Percentiles rank a stretch among this genome's conserved stretches.
Conservation (phyloP, 2,888 invertebrate genomes). For the Diarsia rubi region DNA sequence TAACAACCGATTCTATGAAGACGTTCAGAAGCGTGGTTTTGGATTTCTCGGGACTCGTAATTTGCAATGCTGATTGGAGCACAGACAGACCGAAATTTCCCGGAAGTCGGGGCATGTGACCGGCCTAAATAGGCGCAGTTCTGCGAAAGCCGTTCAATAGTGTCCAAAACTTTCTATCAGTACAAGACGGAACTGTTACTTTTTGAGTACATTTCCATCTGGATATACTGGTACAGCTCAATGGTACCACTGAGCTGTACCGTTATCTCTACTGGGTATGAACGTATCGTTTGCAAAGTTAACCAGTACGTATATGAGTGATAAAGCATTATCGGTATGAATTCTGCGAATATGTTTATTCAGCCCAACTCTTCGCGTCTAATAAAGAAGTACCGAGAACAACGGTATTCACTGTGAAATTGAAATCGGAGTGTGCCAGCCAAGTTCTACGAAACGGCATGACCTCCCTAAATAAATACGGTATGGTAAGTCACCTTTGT, state of each 20-base stretch:
- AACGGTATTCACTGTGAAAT: constrained; percentile 80
- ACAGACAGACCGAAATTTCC: constrained; percentile 42
- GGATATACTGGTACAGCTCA: too few species aligned
- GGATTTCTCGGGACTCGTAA: constrained; percentile 49
- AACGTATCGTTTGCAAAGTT: constrained; percentile 44
- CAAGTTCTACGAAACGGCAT: constrained; percentile 75
- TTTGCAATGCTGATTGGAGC: constrained; percentile 55
- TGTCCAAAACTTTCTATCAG: constrained; percentile 46
- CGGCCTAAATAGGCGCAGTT: constrained; percentile 41
- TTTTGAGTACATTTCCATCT: constrained; percentile 26
- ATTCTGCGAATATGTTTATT: constrained; percentile 77
- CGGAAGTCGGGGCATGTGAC: constrained; percentile 30
- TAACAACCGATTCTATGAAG: constrained; percentile 12
- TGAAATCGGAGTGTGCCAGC: constrained; percentile 78
- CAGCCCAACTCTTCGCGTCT: constrained; percentile 70
- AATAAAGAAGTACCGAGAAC: constrained; percentile 80
- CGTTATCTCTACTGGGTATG: constrained; percentile 45
- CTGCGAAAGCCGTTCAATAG: constrained; percentile 33
- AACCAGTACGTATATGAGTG: constrained; percentile 48
- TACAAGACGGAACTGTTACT: constrained; percentile 12
- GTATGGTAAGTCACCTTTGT: constrained; percentile 6
- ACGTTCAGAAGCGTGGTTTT: constrained; percentile 25
- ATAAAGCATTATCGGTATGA: constrained; percentile 68
- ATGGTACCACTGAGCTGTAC: constrained; percentile 35
- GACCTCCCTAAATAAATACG: constrained; percentile 73